phyloP scores from a whole-genome alignment of 2,888 invertebrate genomes.

The Acrobasis repandana region DNA sequence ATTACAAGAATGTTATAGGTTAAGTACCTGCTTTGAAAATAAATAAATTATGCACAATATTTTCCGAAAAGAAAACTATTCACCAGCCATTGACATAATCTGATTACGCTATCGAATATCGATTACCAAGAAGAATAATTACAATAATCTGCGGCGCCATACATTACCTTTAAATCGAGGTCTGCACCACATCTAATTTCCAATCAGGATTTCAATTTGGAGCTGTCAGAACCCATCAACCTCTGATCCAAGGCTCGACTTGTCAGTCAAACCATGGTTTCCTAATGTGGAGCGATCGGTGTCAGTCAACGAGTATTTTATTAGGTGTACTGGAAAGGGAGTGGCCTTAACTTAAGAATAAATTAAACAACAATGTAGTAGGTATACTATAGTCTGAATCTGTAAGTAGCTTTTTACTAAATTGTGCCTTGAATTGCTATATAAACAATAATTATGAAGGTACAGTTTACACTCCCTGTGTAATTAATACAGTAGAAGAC shows the following conservation, averaged over 20 bases:
- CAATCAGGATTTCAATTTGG: conserved; percentile 17
- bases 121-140: conserved; percentile 8
- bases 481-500: too few relatives aligned
- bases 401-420: too few relatives aligned
- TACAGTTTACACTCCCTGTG: too few relatives aligned
- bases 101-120: conserved; percentile 5
- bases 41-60: too few relatives aligned
- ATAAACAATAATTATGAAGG: too few relatives aligned
- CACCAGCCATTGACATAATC: neutral
- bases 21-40: too few relatives aligned
- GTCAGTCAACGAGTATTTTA: conserved; percentile 14
- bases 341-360: neutral
- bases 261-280: conserved; percentile 17
- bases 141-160: conserved; percentile 14
- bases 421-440: too few relatives aligned
- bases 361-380: neutral
- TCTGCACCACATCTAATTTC: neutral
- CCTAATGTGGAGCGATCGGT: conserved; percentile 4
- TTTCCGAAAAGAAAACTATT: neutral
- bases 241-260: conserved; percentile 11
- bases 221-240: conserved; percentile 16
- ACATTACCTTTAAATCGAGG: neutral
- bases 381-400: neutral
- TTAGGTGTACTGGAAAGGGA: conserved; percentile 7
- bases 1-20: too few relatives aligned